Percentiles rank a stretch among this genome's conserved stretches.
Evolutionary conservation across 2,888 invertebrate species (phyloP).

Genomic region (Odontothrips loti): DNA sequence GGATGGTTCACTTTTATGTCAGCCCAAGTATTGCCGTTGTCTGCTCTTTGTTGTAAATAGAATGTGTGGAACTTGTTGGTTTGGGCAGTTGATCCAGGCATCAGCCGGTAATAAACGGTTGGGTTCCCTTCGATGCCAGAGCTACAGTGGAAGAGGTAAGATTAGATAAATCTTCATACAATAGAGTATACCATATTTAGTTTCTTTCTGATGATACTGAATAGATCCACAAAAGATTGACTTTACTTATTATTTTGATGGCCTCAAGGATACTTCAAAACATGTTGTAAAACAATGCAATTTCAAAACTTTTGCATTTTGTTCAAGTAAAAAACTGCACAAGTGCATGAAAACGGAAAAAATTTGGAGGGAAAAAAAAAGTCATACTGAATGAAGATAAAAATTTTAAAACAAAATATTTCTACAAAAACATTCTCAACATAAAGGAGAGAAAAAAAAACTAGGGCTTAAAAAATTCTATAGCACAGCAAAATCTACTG

Average conservation of each 20-base stretch:
- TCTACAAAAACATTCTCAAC: constrained; percentile 36
- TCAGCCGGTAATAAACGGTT: constrained; percentile 90
- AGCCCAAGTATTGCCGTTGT: constrained; percentile 90
- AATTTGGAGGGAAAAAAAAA: constrained; percentile 17
- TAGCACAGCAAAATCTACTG: constrained; percentile 24
- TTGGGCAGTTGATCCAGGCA: constrained; percentile 93
- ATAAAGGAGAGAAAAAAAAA: constrained; percentile 31
- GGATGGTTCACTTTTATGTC: constrained; percentile 96
- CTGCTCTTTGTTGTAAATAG: constrained; percentile 89
- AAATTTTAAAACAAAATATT: constrained; percentile 33
- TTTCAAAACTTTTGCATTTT: constrained; percentile 32
- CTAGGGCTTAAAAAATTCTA: constrained; percentile 19
- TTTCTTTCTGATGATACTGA: neutral
- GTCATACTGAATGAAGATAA: constrained; percentile 12
- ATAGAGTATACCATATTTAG: neutral
- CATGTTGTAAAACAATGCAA: constrained; percentile 31
- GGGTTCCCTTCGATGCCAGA: constrained; percentile 95
- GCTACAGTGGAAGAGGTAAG: constrained; percentile 52
- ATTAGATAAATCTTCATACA: neutral
- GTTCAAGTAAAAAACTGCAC: constrained; percentile 32
- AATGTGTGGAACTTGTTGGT: constrained; percentile 94
- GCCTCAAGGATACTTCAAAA: constrained; percentile 13
- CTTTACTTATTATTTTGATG: neutral
- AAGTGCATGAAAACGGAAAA: constrained; percentile 33
- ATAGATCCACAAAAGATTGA: neutral